Evolutionary conservation across 2,888 invertebrate species (phyloP).

Genomic region (Embidobia sp.): DNA sequence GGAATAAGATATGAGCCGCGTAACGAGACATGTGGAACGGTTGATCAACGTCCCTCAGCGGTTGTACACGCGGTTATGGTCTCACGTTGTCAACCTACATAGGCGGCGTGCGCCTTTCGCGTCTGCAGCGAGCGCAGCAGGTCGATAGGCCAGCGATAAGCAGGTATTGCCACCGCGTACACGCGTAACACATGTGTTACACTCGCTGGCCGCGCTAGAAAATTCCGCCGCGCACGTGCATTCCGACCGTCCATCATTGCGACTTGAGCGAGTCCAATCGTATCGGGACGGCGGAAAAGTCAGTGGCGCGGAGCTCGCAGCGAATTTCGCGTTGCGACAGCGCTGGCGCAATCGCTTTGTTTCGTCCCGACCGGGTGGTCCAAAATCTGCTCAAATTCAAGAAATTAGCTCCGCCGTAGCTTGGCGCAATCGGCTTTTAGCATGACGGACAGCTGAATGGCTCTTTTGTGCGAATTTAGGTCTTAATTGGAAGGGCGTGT

Average conservation of each 20-base stretch:
- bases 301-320: conserved; percentile 12
- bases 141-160: conserved; percentile 66
- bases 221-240: conserved; percentile 63
- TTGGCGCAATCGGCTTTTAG: no score
- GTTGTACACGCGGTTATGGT: conserved; percentile 19
- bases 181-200: conserved; percentile 46
- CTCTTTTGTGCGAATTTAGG: no score
- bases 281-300: conserved; percentile 49
- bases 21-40: conserved; percentile 29
- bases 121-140: conserved; percentile 48
- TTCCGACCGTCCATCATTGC: conserved; percentile 54
- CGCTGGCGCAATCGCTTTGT: no score
- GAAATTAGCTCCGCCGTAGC: no score
- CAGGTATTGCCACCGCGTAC: conserved; percentile 60
- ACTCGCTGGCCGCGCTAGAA: conserved; percentile 37
- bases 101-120: conserved; percentile 48
- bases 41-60: conserved; percentile 68
- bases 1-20: no score
- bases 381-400: no score
- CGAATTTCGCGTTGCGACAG: conserved; percentile 36
- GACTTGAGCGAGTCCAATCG: conserved; percentile 14
- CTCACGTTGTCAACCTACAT: conserved; percentile 59
- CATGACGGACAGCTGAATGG: no score
- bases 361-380: no score
- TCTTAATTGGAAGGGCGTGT: no score